Base-by-base conservation (phyloP, 2,888 invertebrate species). In the Thalpophila matura region DNA sequence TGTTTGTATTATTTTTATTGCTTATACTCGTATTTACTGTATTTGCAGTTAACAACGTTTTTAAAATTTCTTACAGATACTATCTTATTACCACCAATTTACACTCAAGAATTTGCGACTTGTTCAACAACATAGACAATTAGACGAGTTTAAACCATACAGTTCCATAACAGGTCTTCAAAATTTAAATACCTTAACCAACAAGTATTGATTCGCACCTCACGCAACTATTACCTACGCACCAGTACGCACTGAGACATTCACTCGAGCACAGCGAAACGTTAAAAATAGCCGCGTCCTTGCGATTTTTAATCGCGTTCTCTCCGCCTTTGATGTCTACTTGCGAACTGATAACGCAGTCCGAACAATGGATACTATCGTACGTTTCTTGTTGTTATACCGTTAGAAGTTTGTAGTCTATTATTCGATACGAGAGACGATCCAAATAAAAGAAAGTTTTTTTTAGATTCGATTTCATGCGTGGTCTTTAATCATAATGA, bases 251-350 rank as follows among this genome's bases (percentile, higher is more conserved):
- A 69, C 37, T 20, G 56, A 69, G 53, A 74, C 74, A 80, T 66
- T 80, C 74, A 57, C 80, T 70, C 63, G 78, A 77, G 70, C 60
- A 73, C 56, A 53, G 61, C 55, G 60, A 60, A 60, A 68, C 31
- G 75, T 67, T 80, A 80, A 74, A 80, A 78, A 80, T 80, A 78
- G 64, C 60, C 45, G 71, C 65, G 80, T 68, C 80, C 78, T 78
- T 78, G 80, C 56, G 56, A 58, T 78, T 77, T 72, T 80, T 60
- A 61, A 80, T 80, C 65, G 71, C 35, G 47, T 71, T 74, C 63
- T 77, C 66, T 54, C 45, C 53, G 75, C 42, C 58, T 80, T 78
- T 33, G 51, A 51, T 50, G 56, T 47, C 50, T 42, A 55, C 45
- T 51, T 33, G 42, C 33, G 26, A 49, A 56, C 59, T 68, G 74